Evolutionary conservation across 2,797 vertebrate species (phyloP).

Genomic region (Oreochromis grahami): DNA sequence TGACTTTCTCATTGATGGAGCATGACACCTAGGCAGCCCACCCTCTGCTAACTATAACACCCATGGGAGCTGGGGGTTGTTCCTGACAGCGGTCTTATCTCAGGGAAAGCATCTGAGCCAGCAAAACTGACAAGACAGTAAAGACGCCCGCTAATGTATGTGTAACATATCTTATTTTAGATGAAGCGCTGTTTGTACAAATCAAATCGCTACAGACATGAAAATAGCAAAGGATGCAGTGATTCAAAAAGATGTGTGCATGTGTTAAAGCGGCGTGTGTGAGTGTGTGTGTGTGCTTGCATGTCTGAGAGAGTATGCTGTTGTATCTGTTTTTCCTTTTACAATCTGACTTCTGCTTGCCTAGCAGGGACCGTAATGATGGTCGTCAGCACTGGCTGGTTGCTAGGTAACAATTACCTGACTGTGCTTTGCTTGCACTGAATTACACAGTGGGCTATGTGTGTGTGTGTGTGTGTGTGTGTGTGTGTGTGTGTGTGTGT

Average conservation of each 20-base stretch:
- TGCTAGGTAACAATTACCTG: conserved; percentile 85
- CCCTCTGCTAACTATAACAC: conserved; percentile 21
- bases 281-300: background rate
- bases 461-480: conserved; percentile 12
- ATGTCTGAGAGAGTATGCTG: conserved; percentile 2
- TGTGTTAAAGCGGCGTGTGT: background rate
- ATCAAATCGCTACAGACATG: background rate
- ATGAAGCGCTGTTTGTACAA: conserved; percentile 7
- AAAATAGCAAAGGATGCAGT: background rate
- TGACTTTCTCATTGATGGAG: conserved; percentile 71
- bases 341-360: conserved; percentile 70
- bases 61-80: conserved; percentile 23
- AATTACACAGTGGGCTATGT: conserved; percentile 59
- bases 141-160: background rate
- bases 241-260: background rate
- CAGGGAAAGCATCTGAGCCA: conserved; percentile 34
- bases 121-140: conserved; percentile 28
- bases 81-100: conserved; percentile 33
- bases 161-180: conserved; percentile 26
- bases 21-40: conserved; percentile 61
- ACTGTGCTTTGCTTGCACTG: conserved; percentile 75
- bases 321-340: conserved; percentile 52
- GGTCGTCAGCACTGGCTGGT: conserved; percentile 78
- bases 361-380: conserved; percentile 73
- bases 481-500: too few species aligned